These are phyloP conservation scores for Saimiri boliviensis DNA, from an alignment of 2,113 vertebrate species.

Conservation along the genomic window DNA sequence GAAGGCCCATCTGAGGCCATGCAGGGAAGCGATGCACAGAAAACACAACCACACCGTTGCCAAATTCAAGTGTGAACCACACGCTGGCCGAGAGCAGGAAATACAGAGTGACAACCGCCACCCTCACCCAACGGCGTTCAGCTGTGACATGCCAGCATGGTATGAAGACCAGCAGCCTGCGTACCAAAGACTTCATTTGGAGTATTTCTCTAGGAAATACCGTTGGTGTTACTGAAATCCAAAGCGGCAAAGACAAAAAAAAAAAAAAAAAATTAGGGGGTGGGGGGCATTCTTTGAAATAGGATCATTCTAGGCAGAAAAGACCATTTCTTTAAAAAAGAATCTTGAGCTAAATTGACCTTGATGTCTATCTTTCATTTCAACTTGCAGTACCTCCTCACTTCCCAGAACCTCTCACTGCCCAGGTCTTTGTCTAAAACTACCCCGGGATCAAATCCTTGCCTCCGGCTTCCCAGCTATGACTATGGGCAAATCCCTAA, in stretches of 20 bases:
- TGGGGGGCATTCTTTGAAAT: background rate
- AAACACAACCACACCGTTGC: background rate
- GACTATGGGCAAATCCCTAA: background rate
- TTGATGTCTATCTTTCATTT: background rate
- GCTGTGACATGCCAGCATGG: rapidly evolving
- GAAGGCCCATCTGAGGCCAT: background rate
- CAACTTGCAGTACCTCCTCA: background rate
- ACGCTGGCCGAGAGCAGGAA: background rate
- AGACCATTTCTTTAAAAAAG: background rate
- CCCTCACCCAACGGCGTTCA: background rate
- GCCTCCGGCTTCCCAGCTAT: background rate
- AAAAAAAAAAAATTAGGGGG: background rate
- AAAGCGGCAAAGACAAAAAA: background rate
- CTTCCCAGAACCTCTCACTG: background rate
- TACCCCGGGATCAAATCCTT: background rate
- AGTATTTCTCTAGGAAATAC: background rate
- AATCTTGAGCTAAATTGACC: background rate
- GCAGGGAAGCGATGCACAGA: background rate
- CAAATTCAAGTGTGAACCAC: background rate
- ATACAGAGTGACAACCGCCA: rapidly evolving
- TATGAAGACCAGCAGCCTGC: rapidly evolving
- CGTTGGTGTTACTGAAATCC: background rate
- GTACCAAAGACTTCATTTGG: background rate
- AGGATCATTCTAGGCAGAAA: background rate
- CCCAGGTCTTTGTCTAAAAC: background rate